Conservation (phyloP, 2,797 vertebrate species). For the Platyrinchus mystaceus region DNA sequence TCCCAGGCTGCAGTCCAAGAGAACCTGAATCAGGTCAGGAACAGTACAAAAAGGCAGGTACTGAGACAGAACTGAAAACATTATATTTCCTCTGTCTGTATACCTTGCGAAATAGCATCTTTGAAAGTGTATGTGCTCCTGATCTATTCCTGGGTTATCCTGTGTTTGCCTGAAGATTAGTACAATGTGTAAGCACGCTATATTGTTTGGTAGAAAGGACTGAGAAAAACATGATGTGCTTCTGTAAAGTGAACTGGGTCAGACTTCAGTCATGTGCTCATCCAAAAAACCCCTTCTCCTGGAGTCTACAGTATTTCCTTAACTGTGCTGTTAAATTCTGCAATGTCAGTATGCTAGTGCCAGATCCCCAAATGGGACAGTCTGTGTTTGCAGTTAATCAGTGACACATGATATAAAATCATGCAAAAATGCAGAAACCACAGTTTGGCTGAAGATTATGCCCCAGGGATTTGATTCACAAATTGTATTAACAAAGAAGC, state of each 20-base stretch:
- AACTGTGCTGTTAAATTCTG: neutral
- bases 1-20: conserved; percentile 4
- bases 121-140: conserved; percentile 46
- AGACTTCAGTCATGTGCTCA: conserved; percentile 23
- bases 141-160: conserved; percentile 66
- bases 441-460: neutral
- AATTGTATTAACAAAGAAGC: neutral
- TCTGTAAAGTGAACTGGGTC: conserved; percentile 1
- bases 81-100: conserved; percentile 53
- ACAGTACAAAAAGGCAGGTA: conserved; percentile 31
- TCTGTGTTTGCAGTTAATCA: neutral
- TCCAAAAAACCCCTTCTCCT: neutral
- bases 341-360: neutral
- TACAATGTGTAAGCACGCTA: neutral
- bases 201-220: conserved; percentile 35
- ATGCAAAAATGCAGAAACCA: neutral
- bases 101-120: conserved; percentile 61
- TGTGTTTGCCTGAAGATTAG: conserved; percentile 50
- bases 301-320: conserved; percentile 36
- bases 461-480: neutral
- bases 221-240: neutral
- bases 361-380: neutral
- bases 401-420: neutral
- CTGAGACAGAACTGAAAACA: conserved; percentile 29
- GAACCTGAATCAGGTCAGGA: conserved; percentile 21